Evolutionary conservation across 2,113 vertebrate species (phyloP).

Genomic region (Cathartes aura): DNA sequence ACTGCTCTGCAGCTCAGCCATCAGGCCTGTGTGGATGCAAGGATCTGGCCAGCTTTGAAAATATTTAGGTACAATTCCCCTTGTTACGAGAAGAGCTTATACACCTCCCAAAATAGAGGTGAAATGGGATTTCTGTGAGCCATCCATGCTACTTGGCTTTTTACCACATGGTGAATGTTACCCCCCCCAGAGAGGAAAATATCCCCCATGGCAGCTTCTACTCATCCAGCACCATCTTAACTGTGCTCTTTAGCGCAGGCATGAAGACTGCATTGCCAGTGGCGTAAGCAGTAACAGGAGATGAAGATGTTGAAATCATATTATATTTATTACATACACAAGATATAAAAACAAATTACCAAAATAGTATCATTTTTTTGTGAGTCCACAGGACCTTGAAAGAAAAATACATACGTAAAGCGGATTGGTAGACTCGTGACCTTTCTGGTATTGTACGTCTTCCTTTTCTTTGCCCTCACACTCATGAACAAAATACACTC

Average conservation of each 20-base stretch:
- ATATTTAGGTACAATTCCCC: neutral
- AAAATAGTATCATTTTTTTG: slow-evolving; percentile 68
- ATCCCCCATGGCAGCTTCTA: neutral
- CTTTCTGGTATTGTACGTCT: slow-evolving; percentile 51
- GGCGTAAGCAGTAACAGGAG: neutral
- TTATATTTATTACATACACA: slow-evolving; percentile 79
- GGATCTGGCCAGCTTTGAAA: neutral
- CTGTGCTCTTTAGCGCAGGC: neutral
- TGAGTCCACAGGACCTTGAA: slow-evolving; percentile 79
- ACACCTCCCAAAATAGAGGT: neutral
- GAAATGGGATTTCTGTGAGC: neutral
- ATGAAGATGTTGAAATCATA: slow-evolving; percentile 49
- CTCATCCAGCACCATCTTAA: neutral
- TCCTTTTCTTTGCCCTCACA: slow-evolving; percentile 9
- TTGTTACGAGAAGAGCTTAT: neutral
- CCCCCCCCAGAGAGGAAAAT: neutral
- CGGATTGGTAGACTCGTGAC: neutral
- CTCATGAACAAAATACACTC: slow-evolving; percentile 53
- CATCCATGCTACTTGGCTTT: neutral
- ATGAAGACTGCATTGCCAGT: neutral
- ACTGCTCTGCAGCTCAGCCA: neutral
- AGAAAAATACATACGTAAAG: slow-evolving; percentile 63
- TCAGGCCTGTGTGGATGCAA: neutral
- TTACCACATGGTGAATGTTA: neutral
- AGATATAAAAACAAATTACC: slow-evolving; percentile 80